These are phyloP conservation scores for Luscinia megarhynchos DNA, from an alignment of 2,797 vertebrate genomes.

Conservation along the genomic window DNA sequence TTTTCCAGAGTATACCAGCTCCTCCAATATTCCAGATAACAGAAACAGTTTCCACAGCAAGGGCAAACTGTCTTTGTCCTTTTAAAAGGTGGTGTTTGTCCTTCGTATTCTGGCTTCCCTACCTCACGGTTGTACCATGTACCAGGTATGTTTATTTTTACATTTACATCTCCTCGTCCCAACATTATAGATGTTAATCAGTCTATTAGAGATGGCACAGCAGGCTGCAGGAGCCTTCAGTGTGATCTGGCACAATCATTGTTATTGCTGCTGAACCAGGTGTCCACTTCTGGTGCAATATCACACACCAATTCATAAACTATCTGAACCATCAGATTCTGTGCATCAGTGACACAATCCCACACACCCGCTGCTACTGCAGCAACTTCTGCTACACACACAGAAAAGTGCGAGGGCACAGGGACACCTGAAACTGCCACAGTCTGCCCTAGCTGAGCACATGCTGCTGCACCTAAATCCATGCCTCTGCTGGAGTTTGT, in stretches of 20 bases:
- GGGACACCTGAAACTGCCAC: background rate
- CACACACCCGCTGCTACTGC: background rate
- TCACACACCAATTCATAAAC: background rate
- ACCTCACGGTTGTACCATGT: background rate
- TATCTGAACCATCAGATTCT: background rate
- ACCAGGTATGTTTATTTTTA: background rate
- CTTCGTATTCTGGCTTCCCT: background rate
- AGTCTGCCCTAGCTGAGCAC: background rate
- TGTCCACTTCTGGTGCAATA: background rate
- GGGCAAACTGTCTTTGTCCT: background rate
- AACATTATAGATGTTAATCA: background rate
- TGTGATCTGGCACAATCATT: fast-evolving
- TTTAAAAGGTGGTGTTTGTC: background rate
- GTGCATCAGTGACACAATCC: background rate
- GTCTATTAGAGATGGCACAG: background rate
- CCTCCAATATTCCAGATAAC: background rate
- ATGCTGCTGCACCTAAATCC: background rate
- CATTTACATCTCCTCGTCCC: background rate
- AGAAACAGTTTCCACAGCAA: background rate
- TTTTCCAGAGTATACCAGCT: background rate
- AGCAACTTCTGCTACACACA: background rate
- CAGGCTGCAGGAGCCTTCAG: background rate
- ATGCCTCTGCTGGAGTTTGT: background rate
- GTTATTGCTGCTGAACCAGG: background rate
- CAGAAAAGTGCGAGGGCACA: background rate